These are phyloP conservation scores for Sciaenops ocellatus DNA, from an alignment of 2,797 vertebrate species.

Conservation along the genomic window DNA sequence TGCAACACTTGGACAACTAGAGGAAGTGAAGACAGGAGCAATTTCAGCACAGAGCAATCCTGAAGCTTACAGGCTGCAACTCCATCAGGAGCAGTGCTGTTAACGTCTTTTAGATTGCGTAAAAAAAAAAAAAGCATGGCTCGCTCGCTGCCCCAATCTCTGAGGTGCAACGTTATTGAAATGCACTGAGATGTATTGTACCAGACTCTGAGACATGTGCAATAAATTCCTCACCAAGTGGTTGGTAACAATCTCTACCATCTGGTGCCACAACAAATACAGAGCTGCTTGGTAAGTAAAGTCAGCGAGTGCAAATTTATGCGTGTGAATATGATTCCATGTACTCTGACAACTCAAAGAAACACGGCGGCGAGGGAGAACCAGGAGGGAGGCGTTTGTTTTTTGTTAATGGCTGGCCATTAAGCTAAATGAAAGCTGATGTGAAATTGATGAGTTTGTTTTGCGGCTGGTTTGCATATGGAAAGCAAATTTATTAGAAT, in stretches of 20 bases:
- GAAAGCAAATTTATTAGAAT: conserved; percentile 69
- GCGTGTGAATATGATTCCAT: conserved; percentile 38
- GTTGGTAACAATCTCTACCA: conserved; percentile 49
- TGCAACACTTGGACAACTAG: background rate
- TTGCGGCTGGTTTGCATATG: conserved; percentile 71
- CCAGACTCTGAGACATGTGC: conserved; percentile 41
- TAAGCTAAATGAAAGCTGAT: conserved; percentile 79
- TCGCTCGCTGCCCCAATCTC: conserved; percentile 52
- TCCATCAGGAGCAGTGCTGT: conserved; percentile 29
- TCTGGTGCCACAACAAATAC: conserved; percentile 57
- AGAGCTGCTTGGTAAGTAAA: conserved; percentile 36
- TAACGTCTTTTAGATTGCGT: conserved; percentile 63
- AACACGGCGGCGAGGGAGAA: conserved; percentile 27
- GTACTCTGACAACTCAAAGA: conserved; percentile 46
- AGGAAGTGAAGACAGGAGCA: background rate
- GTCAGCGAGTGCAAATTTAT: background rate
- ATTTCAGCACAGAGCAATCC: conserved; percentile 30
- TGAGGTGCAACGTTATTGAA: conserved; percentile 67
- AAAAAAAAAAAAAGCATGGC: conserved; percentile 71
- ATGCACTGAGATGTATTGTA: conserved; percentile 65
- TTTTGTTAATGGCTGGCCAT: conserved; percentile 75
- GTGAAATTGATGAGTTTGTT: conserved; percentile 81
- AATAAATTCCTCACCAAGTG: conserved; percentile 62
- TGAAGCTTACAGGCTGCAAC: conserved; percentile 12
- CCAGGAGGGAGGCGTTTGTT: conserved; percentile 58